These are phyloP conservation scores for Lasioglossum marginatum DNA, from an alignment of 2,888 invertebrate species.

Conservation along the genomic window DNA sequence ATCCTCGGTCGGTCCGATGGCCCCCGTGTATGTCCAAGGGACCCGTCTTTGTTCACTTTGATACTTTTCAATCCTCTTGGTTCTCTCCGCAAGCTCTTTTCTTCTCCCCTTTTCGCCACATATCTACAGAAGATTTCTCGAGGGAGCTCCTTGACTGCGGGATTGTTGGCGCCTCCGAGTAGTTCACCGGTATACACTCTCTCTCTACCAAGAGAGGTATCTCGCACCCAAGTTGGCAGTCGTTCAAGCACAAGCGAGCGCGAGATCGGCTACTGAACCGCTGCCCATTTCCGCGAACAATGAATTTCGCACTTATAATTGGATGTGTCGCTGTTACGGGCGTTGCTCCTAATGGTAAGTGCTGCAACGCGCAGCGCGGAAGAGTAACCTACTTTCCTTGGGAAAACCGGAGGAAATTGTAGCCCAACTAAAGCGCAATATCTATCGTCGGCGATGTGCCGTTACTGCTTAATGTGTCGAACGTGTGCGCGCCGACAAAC, in stretches of 20 bases:
- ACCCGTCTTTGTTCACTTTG: constrained; percentile 31
- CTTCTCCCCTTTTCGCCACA: constrained; percentile 53
- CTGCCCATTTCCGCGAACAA: constrained; percentile 70
- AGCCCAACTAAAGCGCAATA: constrained; percentile 43
- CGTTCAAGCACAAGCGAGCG: constrained; percentile 71
- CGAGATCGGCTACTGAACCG: constrained; percentile 50
- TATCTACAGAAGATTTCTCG: constrained; percentile 68
- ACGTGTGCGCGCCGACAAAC: constrained; percentile 45
- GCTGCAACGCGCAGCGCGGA: constrained; percentile 49
- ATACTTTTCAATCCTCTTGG: constrained; percentile 46
- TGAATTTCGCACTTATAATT: constrained; percentile 83
- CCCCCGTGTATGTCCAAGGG: constrained; percentile 31
- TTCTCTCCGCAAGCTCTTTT: constrained; percentile 37
- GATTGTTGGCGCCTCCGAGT: constrained; percentile 73
- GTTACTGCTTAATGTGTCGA: constrained; percentile 56
- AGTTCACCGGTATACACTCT: constrained; percentile 57
- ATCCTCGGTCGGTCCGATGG: constrained; percentile 27
- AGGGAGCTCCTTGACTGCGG: constrained; percentile 65
- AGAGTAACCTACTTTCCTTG: constrained; percentile 64
- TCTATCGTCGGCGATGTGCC: constrained; percentile 48
- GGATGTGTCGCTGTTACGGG: constrained; percentile 79
- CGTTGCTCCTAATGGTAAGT: constrained; percentile 79
- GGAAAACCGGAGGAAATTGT: constrained; percentile 44
- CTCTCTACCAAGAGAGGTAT: constrained; percentile 48
- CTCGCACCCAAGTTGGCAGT: constrained; percentile 74